Evolutionary conservation across 2,113 vertebrate species (phyloP).

Genomic region (Aspiorhynchus laticeps): DNA sequence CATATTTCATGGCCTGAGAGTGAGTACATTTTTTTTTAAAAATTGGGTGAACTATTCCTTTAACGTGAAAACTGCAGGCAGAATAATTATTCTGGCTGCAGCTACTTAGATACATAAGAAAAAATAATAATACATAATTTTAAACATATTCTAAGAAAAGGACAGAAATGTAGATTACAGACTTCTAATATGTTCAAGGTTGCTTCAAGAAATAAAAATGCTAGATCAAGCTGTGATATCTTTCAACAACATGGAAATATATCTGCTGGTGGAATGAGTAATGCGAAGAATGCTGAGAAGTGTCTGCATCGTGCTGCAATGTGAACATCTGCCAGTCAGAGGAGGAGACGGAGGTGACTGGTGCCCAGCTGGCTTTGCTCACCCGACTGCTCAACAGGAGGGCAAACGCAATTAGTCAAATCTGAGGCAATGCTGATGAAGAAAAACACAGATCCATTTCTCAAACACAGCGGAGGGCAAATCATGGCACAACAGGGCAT

Average conservation of each 20-base stretch:
- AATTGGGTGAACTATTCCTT: no score
- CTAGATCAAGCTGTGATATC: background rate
- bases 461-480: constrained; percentile 54
- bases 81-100: no score
- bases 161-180: background rate
- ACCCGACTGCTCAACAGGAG: constrained; percentile 58
- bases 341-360: background rate
- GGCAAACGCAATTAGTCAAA: constrained; percentile 72
- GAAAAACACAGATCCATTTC: constrained; percentile 70
- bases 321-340: constrained; percentile 10
- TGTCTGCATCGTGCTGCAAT: background rate
- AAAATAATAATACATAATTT: no score
- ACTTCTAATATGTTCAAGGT: background rate
- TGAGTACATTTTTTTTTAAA: no score
- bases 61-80: no score
- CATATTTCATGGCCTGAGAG: no score
- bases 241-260: background rate
- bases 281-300: constrained; percentile 6
- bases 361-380: constrained; percentile 62
- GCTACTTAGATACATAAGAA: no score
- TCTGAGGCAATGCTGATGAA: constrained; percentile 63
- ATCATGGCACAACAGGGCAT: constrained; percentile 35
- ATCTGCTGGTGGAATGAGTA: constrained; percentile 6
- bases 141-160: background rate
- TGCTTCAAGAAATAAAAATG: background rate